Percentiles rank a stretch among this genome's conserved stretches.
phyloP scores from a whole-genome alignment of 2,113 vertebrate species.

The Silurus glanis region DNA sequence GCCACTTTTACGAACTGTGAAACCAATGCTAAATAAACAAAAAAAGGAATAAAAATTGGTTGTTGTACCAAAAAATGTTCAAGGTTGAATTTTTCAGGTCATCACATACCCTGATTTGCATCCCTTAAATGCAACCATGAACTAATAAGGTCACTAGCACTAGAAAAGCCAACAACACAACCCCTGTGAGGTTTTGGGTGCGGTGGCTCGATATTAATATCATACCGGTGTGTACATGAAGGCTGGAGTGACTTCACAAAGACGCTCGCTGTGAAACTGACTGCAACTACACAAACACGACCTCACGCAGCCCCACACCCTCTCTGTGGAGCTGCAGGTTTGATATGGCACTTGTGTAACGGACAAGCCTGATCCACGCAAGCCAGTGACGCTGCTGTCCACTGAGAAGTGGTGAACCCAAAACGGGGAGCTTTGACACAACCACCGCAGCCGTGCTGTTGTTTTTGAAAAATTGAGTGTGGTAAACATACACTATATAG shows the following conservation, averaged over 20 bases:
- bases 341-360: not conserved
- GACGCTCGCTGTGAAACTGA: not conserved
- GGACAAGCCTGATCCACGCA: not conserved
- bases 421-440: not conserved
- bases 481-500: too few relatives aligned
- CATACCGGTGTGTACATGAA: not conserved
- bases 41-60: not conserved
- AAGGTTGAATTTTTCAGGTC: not conserved
- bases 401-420: not conserved
- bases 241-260: not conserved
- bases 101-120: not conserved
- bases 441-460: not conserved
- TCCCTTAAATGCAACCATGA: not conserved
- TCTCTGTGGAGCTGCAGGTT: not conserved
- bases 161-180: too few relatives aligned
- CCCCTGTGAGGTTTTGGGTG: not conserved
- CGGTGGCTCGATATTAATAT: too few relatives aligned
- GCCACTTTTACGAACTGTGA: not conserved
- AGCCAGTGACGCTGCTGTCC: not conserved
- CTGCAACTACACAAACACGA: not conserved
- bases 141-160: not conserved
- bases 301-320: not conserved
- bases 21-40: not conserved
- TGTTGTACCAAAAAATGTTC: not conserved
- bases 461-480: too few relatives aligned